Evolutionary conservation across 2,888 invertebrate genomes (phyloP).

Genomic region (Tenthredo distinguenda): DNA sequence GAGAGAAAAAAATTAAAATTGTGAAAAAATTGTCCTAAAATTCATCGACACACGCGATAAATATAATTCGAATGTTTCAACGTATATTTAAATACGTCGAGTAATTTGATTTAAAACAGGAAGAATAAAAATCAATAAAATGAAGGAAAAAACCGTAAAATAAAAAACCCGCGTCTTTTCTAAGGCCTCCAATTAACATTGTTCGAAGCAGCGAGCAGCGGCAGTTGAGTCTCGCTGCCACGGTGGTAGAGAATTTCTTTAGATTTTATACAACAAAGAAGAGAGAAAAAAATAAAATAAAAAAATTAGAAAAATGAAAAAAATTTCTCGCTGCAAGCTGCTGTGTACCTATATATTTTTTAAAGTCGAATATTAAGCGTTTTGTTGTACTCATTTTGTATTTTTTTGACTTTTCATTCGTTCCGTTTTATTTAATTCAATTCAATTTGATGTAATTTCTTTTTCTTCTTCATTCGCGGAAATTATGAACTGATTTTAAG

Average conservation of each 20-base stretch:
- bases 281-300: neutral
- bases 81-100: neutral
- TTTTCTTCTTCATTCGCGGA: neutral
- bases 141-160: neutral
- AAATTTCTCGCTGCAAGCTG: neutral
- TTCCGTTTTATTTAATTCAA: neutral
- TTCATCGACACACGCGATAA: too few relatives aligned
- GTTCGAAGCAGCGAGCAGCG: neutral
- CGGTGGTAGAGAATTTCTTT: neutral
- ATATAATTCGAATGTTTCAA: neutral
- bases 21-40: too few relatives aligned
- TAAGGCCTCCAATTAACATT: constrained; percentile 2
- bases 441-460: neutral
- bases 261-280: constrained; percentile 6
- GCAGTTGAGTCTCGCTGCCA: neutral
- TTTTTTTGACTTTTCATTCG: neutral
- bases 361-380: neutral
- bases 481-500: neutral
- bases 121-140: neutral
- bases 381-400: neutral
- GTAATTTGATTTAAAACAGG: neutral
- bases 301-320: neutral
- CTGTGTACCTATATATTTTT: neutral
- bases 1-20: too few relatives aligned
- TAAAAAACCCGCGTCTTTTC: neutral